These are phyloP conservation scores for Eupithecia abbreviata DNA, from an alignment of 2,888 invertebrate genomes.

Conservation along the genomic window DNA sequence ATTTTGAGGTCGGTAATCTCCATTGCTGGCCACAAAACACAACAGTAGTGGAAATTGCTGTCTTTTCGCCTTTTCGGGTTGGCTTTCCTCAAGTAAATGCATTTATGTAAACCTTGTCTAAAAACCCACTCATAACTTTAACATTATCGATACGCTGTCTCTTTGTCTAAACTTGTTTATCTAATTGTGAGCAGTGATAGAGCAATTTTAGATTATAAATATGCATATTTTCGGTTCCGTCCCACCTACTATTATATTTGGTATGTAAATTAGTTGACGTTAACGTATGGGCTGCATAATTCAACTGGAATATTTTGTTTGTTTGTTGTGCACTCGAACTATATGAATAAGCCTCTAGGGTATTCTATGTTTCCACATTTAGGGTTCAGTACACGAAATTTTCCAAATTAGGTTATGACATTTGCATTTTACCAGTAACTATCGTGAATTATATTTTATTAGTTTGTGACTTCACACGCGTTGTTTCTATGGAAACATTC, in stretches of 20 bases:
- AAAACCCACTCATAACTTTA: slow-evolving; percentile 22
- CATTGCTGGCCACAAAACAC: too few relatives aligned
- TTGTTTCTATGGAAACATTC: too few relatives aligned
- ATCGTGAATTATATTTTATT: too few relatives aligned
- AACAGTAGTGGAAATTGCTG: too few relatives aligned
- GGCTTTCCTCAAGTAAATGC: too few relatives aligned
- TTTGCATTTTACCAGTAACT: too few relatives aligned
- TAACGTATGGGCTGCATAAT: slow-evolving; percentile 37
- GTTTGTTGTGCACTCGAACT: slow-evolving; percentile 15
- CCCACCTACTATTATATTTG: slow-evolving; percentile 35
- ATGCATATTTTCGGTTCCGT: slow-evolving; percentile 60
- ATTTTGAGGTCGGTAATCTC: too few relatives aligned
- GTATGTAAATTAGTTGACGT: slow-evolving; percentile 36
- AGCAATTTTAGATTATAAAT: slow-evolving; percentile 65
- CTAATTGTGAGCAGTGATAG: slow-evolving; percentile 75
- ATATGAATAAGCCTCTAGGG: slow-evolving; percentile 6
- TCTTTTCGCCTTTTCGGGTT: too few relatives aligned
- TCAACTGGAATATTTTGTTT: slow-evolving; percentile 30
- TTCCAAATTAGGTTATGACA: background rate
- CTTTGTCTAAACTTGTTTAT: slow-evolving; percentile 42
- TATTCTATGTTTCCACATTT: background rate
- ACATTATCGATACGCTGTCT: slow-evolving; percentile 9
- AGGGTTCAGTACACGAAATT: background rate
- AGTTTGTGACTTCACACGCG: too few relatives aligned
- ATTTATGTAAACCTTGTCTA: background rate